These are phyloP conservation scores for Phoenicopterus ruber DNA, from an alignment of 2,113 vertebrate genomes.

Conservation along the genomic window DNA sequence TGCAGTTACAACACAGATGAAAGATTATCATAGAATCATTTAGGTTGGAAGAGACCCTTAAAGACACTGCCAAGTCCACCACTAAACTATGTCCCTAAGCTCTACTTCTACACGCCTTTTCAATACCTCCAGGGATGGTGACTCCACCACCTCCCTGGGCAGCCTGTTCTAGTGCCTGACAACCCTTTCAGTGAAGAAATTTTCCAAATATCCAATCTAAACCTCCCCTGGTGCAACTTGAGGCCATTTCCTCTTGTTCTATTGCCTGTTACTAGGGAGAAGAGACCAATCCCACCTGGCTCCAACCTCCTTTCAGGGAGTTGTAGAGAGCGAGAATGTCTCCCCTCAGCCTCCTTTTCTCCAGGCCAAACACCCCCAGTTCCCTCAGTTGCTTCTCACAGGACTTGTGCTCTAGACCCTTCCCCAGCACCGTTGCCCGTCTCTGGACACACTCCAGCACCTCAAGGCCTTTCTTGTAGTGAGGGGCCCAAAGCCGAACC, in stretches of 20 bases:
- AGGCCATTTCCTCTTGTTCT: neutral
- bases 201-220: neutral
- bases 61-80: neutral
- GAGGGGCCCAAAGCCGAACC: rapidly evolving
- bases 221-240: neutral
- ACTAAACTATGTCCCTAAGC: neutral
- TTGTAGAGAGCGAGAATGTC: rapidly evolving
- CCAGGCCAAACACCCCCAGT: rapidly evolving
- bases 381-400: rapidly evolving
- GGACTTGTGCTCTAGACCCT: neutral
- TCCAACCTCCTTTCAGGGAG: neutral
- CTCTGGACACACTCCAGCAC: rapidly evolving
- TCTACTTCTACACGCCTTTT: neutral
- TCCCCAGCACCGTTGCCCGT: rapidly evolving
- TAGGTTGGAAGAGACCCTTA: neutral
- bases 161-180: neutral
- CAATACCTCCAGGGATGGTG: neutral
- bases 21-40: neutral
- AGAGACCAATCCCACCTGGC: rapidly evolving
- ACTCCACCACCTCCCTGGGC: neutral
- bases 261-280: neutral
- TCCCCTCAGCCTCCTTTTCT: neutral
- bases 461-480: rapidly evolving
- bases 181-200: neutral
- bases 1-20: neutral